Base-by-base conservation (phyloP, 2,113 vertebrate genomes). In the Orycteropus afer region DNA sequence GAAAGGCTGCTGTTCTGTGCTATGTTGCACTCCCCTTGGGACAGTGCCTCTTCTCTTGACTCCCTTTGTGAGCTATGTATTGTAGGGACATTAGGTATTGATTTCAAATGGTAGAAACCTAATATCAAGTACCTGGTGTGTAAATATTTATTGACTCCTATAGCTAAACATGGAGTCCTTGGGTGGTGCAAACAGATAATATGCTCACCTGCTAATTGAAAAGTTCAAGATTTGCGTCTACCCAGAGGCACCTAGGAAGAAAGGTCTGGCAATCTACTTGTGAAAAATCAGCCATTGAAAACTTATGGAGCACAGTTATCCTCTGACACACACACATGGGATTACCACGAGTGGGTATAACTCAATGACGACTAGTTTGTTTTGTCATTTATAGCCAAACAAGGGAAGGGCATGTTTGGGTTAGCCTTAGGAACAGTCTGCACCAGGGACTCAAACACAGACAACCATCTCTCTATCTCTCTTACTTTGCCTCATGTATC, bases 21-120 rank as follows among this genome's bases (percentile, higher is more conserved):
- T 7, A 5, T 0, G 0, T 61, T 18, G 3, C 5, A 42, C 2
- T 20, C 1, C 11, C 89, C 47, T 22, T 0, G 22, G 45, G 32
- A 15, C 51, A 0, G 11, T 6, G 55, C 71, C 69, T 77, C n/a
- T 53, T 57, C 34, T 7, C 7, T 13, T 0, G 0, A 27, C 63
- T 42, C 12, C 86, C 10, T 59, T 59, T 12, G 2, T 29, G 77
- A 0, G 0, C 61, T 3, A 5, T 49, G 61, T 87, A 11, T 42
- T n/a, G 51, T 9, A 40, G 84, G 76, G 65, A 65, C 11, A 13
- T 57, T 34, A 80, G 65, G n/a, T 11, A 73, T 90, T 78, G 91
- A 84, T 40, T 57, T 45, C 7, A 12, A 79, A 13, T 0, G 12
- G 25, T 27, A 65, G 86, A 69, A 82, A 42, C 55, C 65, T 88